Base-by-base conservation (phyloP, 1,140 invertebrate genomes). In the Pissodes strobi region DNA sequence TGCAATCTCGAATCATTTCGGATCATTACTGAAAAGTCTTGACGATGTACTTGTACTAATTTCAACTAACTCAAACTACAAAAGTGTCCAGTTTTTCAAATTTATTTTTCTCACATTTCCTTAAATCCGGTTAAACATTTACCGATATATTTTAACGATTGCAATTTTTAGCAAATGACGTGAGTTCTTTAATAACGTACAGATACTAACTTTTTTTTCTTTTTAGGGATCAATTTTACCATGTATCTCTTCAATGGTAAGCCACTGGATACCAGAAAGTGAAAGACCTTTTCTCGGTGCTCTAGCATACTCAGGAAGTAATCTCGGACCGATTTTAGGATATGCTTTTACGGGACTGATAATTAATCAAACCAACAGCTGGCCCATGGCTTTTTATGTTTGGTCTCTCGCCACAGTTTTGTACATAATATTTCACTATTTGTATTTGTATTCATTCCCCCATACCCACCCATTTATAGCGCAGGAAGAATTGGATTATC, bases 301-400 rank as follows among this genome's bases (percentile, higher is more conserved):
- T 17, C 46, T 64, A 2, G 53, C 55, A 1, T 58, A 64, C 12
- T 23, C 39, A 2, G 66, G 66, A 12, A 51, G 34, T 1, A 63
- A 67, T 39, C 23, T 67, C 34, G 66, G 66, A 12, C 38, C 61
- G n/a, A 48, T 67, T 4, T 58, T 27, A n/a, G 55, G 60, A 17
- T 62, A 38, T 45, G 38, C 61, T 3, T 39, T 67, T 37, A 64
- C 66, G n/a, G 63, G 66, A 9, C 19, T 58, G 8, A 64, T 67
- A 12, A 67, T 67, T 12, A 13, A 41, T 2, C 1, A 3, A 1
- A 10, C 38, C 12, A 45, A 59, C 10, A 53, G 48, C n/a, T 67
- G 66, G 66, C 10, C 15, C 6, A 19, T 39, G 17, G 22, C 66
- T 2, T 67, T 67, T 58, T 67, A 67, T 19, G 13, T 67, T 19